Conservation (phyloP, 2,797 vertebrate species). For the Ceryle rudis region DNA sequence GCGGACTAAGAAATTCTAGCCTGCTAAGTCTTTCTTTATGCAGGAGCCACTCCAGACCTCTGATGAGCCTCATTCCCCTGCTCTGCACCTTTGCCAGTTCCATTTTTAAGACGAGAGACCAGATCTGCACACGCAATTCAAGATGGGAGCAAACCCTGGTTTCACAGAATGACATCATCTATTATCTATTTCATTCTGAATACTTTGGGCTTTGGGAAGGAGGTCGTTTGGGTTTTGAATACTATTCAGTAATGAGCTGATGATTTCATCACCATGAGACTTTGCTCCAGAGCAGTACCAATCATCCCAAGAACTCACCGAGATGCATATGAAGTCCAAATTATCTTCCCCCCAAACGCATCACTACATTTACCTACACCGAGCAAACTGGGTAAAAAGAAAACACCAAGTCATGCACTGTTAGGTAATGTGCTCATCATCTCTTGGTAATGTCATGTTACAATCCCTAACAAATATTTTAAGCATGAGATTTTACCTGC, state of each 20-base stretch:
- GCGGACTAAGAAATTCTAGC: not conserved
- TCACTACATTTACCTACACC: not conserved
- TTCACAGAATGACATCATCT: not conserved
- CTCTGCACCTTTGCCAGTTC: not conserved
- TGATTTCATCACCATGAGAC: not conserved
- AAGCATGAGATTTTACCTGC: not conserved
- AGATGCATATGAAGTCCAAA: not conserved
- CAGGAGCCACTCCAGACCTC: not conserved
- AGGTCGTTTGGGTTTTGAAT: not conserved
- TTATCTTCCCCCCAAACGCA: not conserved
- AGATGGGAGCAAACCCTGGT: not conserved
- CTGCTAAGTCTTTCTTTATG: not conserved
- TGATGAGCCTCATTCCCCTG: not conserved
- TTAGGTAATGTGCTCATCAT: not conserved
- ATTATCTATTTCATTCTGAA: not conserved
- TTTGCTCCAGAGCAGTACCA: not conserved
- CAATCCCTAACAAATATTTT: not conserved
- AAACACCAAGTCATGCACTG: not conserved
- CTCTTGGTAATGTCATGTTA: not conserved
- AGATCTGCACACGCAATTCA: not conserved
- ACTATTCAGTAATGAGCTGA: not conserved
- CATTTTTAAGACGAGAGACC: not conserved
- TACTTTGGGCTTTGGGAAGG: not conserved
- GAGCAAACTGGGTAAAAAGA: not conserved
- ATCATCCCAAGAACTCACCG: not conserved